Conservation (phyloP, 2,113 vertebrate genomes). For the Bolborhynchus lineola region DNA sequence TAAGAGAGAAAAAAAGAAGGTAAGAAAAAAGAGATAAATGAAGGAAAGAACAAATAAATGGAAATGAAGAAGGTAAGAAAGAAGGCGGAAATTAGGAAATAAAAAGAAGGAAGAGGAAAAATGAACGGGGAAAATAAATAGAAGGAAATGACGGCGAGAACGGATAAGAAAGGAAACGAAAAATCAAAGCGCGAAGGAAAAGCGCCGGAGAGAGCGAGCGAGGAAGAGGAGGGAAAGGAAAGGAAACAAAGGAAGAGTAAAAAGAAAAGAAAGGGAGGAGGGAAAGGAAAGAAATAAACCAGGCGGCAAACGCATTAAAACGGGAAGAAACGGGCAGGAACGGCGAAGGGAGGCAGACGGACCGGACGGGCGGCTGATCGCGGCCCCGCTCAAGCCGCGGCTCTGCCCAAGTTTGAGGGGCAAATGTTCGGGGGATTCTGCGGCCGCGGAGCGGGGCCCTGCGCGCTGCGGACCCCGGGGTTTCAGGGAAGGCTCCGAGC, state of each 20-base stretch:
- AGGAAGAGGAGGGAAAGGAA: background rate
- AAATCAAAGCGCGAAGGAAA: background rate
- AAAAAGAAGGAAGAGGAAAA: background rate
- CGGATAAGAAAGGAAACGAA: background rate
- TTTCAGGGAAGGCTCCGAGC: background rate
- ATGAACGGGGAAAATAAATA: background rate
- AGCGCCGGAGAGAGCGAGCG: background rate
- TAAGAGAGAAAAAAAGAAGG: background rate
- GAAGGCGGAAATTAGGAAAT: accelerated
- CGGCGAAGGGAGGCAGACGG: background rate
- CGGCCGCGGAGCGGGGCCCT: background rate
- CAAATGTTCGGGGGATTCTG: background rate
- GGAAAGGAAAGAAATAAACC: background rate
- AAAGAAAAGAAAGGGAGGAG: background rate
- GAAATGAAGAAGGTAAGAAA: background rate
- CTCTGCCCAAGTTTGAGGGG: background rate
- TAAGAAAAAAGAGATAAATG: background rate
- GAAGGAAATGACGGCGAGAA: background rate
- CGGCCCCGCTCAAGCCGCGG: background rate
- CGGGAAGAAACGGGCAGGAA: background rate
- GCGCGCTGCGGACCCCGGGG: background rate
- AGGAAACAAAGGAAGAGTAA: background rate
- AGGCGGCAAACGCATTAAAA: background rate
- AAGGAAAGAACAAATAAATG: background rate
- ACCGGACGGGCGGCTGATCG: background rate